phyloP scores from a whole-genome alignment of 23 tunicate genomes.

The Halocynthia roretzi region DNA sequence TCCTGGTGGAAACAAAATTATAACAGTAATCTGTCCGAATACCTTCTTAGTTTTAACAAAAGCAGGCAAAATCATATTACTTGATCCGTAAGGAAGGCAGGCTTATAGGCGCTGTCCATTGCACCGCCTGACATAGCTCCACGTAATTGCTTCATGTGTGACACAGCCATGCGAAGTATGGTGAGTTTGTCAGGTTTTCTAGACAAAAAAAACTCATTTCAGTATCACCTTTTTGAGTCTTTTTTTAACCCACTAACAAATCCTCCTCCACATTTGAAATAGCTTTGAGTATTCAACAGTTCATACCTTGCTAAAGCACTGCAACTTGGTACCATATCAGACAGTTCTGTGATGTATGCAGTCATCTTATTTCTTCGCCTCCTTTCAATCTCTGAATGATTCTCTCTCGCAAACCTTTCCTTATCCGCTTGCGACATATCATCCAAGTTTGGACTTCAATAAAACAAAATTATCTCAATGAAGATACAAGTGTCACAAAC shows the following conservation, averaged over 20 bases:
- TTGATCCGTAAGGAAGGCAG: conserved; percentile 90
- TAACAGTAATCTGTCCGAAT: background rate
- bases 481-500: too few relatives aligned
- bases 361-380: conserved; percentile 94
- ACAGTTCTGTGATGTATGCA: conserved; percentile 86
- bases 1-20: conserved; percentile 29
- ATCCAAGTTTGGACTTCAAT: conserved; percentile 34
- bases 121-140: conserved; percentile 58
- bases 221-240: background rate
- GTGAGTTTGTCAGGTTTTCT: conserved; percentile 97
- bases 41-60: background rate
- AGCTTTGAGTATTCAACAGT: too few relatives aligned
- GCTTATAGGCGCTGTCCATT: conserved; percentile 78
- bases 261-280: too few relatives aligned
- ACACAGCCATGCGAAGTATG: conserved; percentile 93
- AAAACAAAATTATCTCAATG: too few relatives aligned
- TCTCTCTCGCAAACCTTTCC: conserved; percentile 91
- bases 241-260: background rate
- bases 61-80: conserved; percentile 1
- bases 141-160: conserved; percentile 91
- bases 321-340: conserved; percentile 95
- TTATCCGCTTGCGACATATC: conserved; percentile 93
- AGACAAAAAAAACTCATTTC: background rate
- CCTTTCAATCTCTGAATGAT: conserved; percentile 89
- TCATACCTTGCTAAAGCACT: conserved; percentile 87